A percentile compares a stretch with the other conserved stretches of the same genome.
These are phyloP conservation scores for Tapirus terrestris DNA, from an alignment of 2,113 vertebrate species.

Conservation along the genomic window DNA sequence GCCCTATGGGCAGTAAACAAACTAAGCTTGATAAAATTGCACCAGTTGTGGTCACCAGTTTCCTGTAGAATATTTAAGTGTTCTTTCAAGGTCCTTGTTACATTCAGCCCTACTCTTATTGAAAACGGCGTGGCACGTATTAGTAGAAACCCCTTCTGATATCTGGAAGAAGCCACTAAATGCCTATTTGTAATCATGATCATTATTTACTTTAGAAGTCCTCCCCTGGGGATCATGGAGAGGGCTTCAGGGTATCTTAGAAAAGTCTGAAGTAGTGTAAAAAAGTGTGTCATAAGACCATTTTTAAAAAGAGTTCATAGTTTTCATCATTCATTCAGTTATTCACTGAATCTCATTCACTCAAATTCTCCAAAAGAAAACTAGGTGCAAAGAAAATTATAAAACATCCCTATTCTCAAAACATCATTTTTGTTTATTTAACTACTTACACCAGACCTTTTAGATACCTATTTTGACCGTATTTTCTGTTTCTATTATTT, in stretches of 20 bases:
- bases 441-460: neutral
- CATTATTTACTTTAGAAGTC: neutral
- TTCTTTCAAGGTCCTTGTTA: neutral
- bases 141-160: neutral
- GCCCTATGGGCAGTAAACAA: neutral
- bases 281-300: neutral
- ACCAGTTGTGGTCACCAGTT: neutral
- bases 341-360: neutral
- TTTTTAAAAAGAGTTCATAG: neutral
- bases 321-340: neutral
- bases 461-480: neutral
- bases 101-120: neutral
- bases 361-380: neutral
- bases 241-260: neutral
- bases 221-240: neutral
- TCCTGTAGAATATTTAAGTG: neutral
- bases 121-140: neutral
- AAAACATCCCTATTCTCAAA: constrained; percentile 6
- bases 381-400: neutral
- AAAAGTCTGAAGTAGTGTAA: neutral
- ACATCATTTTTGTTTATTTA: neutral
- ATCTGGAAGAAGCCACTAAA: neutral
- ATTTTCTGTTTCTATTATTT: neutral
- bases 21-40: neutral
- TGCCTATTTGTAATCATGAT: neutral